Base-by-base conservation (phyloP, 2,888 invertebrate genomes). In the Camponotus fellah region DNA sequence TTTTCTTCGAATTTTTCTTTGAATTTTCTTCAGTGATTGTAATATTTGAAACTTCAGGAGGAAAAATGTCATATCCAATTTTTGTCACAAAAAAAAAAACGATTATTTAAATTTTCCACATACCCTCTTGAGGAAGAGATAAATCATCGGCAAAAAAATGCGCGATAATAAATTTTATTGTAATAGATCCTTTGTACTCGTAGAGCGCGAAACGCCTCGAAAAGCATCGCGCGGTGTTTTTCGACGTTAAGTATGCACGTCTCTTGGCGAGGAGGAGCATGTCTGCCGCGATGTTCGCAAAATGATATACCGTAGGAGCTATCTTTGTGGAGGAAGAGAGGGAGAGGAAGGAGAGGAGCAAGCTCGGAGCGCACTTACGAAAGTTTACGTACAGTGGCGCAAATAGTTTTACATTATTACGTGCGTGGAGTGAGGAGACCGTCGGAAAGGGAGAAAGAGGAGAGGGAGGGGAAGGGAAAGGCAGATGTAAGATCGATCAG, bases 371-470 rank as follows among this genome's bases (percentile, higher is more conserved):
- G 79, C 79, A 80, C 79, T 80, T 80, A 80, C 79, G 79, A 72
- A 80, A 80, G 79, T 80, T 80, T 80, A 80, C 75, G 79, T 80
- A 60, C 21, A 46, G 79, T 60, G 79, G 79, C 74, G 74, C 74
- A 74, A 80, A 80, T 80, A 80, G 79, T 80, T 80, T 80, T 80
- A 80, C 79, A 80, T 80, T 76, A 72, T 77, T 77, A 76, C 83
- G 68, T 56, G 77, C 69, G 82, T 53, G 66, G 60, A 49, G 17
- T 6, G 26, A 49, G 0, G 26, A 9, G 46, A 26, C 4, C 17
- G 85, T 75, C 5, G 34, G 34, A 3, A 43, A 1, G 46, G 10
- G 1, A 2, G 32, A 2, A 26, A 14, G n/a, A 26, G 26, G 14
- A 4, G 34, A 12, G 17, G 8, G 34, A 6, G 26, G 6, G 26